Conservation (phyloP, 2,113 vertebrate genomes). For the Anseranas semipalmata region DNA sequence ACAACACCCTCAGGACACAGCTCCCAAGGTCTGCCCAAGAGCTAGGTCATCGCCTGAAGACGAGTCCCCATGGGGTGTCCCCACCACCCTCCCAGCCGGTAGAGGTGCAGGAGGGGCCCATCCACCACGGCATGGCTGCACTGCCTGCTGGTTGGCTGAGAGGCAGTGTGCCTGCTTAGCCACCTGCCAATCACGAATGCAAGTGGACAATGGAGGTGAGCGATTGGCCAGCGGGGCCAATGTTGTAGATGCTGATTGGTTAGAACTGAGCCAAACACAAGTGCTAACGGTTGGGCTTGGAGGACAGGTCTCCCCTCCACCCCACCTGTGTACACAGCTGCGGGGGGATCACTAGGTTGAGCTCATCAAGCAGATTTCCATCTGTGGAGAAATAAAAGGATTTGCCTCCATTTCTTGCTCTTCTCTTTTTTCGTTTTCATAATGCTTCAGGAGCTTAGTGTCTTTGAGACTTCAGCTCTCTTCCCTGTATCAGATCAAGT, state of each 20-base stretch:
- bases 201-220: neutral
- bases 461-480: neutral
- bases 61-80: fast-evolving
- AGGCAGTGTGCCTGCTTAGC: fast-evolving
- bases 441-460: neutral
- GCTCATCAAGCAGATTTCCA: neutral
- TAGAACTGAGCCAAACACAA: neutral
- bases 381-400: neutral
- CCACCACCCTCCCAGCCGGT: neutral
- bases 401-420: neutral
- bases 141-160: fast-evolving
- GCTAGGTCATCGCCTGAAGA: neutral
- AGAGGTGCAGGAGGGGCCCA: neutral
- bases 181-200: neutral
- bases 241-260: neutral
- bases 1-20: neutral
- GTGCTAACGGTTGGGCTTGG: neutral
- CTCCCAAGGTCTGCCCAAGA: too few species aligned
- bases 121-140: fast-evolving
- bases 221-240: neutral
- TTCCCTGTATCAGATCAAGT: neutral
- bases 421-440: neutral
- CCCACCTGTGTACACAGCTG: neutral
- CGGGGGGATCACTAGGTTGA: neutral
- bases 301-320: neutral